phyloP scores from a whole-genome alignment of 2,888 invertebrate species.

The Hyles lineata region DNA sequence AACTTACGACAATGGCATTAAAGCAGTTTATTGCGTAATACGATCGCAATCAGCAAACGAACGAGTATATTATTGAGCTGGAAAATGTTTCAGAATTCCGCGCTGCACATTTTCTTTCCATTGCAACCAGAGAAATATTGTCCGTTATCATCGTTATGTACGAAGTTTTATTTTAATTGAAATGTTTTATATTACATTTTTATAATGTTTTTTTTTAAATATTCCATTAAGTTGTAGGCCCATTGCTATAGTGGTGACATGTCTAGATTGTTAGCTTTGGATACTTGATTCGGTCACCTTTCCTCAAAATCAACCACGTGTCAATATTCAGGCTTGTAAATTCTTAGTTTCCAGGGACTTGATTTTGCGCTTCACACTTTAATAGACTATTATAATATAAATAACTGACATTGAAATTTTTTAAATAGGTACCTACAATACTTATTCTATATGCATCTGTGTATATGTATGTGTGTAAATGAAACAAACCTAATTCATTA shows the following conservation, averaged over 20 bases:
- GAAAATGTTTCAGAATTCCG: conserved; percentile 70
- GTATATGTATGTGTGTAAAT: too few relatives aligned
- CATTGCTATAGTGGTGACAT: neutral
- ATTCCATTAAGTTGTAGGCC: neutral
- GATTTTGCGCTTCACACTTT: too few relatives aligned
- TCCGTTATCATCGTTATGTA: conserved; percentile 20
- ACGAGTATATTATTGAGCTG: conserved; percentile 69
- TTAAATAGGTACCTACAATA: too few relatives aligned
- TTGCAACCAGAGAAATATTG: conserved; percentile 43
- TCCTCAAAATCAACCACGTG: too few relatives aligned
- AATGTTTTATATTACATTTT: neutral
- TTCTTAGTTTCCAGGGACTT: too few relatives aligned
- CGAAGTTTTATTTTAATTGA: neutral
- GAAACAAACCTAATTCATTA: too few relatives aligned
- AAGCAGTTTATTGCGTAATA: conserved; percentile 45
- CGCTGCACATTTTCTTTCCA: conserved; percentile 62
- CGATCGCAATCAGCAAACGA: conserved; percentile 54
- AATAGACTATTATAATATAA: too few relatives aligned
- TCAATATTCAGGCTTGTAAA: too few relatives aligned
- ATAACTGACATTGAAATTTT: too few relatives aligned
- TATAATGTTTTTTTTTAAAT: neutral
- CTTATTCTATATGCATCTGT: too few relatives aligned
- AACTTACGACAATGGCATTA: conserved; percentile 46
- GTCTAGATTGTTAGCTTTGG: too few relatives aligned
- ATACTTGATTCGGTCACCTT: too few relatives aligned